Conservation (phyloP, 2,888 invertebrate species). For the Drosophila koepferae region DNA sequence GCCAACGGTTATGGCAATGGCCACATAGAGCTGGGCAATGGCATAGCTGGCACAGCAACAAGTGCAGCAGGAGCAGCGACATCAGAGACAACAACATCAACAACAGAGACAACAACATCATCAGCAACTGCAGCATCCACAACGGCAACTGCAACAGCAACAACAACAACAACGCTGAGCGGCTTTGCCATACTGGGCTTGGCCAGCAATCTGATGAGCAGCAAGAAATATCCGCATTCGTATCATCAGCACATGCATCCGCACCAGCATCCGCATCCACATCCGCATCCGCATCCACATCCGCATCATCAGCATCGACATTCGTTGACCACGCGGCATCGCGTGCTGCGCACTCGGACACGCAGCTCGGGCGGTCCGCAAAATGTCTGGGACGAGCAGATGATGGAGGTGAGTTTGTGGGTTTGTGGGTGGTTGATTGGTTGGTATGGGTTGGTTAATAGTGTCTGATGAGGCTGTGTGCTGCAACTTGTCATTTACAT, state of each 20-base stretch:
- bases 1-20: constrained; percentile 44
- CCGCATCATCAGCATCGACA: constrained; percentile 64
- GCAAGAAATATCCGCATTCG: constrained; percentile 62
- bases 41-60: constrained; percentile 7
- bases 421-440: background rate
- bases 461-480: background rate
- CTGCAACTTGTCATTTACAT: constrained; percentile 30
- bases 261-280: constrained; percentile 69
- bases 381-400: constrained; percentile 84
- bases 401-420: constrained; percentile 83
- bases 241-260: constrained; percentile 60
- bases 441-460: background rate
- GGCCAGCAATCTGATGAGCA: constrained; percentile 43
- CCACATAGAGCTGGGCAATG: constrained; percentile 47
- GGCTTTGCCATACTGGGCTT: constrained; percentile 69
- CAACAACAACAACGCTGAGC: constrained; percentile 48
- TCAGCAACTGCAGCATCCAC: constrained; percentile 8
- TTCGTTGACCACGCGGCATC: constrained; percentile 83
- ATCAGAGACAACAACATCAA: constrained; percentile 10
- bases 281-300: constrained; percentile 68
- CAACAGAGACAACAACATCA: constrained; percentile 6
- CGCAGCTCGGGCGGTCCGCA: constrained; percentile 84
- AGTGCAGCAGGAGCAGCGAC: background rate
- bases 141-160: constrained; percentile 15
- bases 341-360: constrained; percentile 83